Conservation (phyloP, 2,888 invertebrate species). For the Nematopogon swammerdamellus region DNA sequence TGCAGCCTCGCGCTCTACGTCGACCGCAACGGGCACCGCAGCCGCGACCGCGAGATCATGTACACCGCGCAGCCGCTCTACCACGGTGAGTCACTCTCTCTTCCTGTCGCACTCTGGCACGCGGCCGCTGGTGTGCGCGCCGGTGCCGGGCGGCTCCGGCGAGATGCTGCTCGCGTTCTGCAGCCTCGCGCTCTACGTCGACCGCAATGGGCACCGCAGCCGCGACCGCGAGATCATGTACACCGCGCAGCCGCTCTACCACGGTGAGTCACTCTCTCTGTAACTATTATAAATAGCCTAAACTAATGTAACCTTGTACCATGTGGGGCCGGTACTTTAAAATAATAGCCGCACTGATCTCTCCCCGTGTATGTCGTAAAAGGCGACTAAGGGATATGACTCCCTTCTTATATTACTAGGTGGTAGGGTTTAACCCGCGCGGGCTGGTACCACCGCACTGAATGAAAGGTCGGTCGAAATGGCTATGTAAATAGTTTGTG, state of each 20-base stretch:
- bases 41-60: slow-evolving; percentile 93
- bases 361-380: no score
- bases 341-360: no score
- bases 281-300: no score
- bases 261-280: slow-evolving; percentile 70
- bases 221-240: slow-evolving; percentile 96
- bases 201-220: slow-evolving; percentile 83
- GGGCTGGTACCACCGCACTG: no score
- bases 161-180: slow-evolving; percentile 84
- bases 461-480: no score
- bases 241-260: slow-evolving; percentile 83
- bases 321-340: no score
- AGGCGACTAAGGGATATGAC: no score
- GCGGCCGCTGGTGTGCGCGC: slow-evolving; percentile 77
- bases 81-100: slow-evolving; percentile 70
- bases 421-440: no score
- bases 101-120: slow-evolving; percentile 87
- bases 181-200: slow-evolving; percentile 90
- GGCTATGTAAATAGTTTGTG: neutral
- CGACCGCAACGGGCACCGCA: slow-evolving; percentile 83
- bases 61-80: slow-evolving; percentile 89
- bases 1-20: slow-evolving; percentile 90
- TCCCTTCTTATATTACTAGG: no score
- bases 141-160: slow-evolving; percentile 42
- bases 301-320: no score